Conservation (phyloP, 2,888 invertebrate genomes). For the Drosophila helvetica region DNA sequence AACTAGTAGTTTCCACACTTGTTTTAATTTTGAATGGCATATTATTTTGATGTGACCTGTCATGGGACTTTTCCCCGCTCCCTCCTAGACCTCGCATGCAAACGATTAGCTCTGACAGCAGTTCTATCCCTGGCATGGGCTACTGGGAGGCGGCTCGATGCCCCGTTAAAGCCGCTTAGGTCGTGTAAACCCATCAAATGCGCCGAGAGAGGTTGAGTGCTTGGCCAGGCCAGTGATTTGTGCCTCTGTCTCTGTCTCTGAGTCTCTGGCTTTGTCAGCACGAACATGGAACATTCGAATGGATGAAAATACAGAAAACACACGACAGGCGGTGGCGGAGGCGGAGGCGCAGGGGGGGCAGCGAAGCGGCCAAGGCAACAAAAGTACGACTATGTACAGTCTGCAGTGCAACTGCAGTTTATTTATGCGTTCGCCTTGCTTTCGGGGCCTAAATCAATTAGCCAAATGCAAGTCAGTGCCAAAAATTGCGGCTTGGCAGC, state of each 20-base stretch:
- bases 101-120: slow-evolving; percentile 32
- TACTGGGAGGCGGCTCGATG: slow-evolving; percentile 3
- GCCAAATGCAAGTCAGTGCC: slow-evolving; percentile 75
- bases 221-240: slow-evolving; percentile 61
- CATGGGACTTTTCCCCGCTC: slow-evolving; percentile 8
- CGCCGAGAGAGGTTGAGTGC: slow-evolving; percentile 50
- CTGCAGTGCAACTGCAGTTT: slow-evolving; percentile 26
- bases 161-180: slow-evolving; percentile 65
- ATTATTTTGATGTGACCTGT: slow-evolving; percentile 41
- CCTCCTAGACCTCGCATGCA: slow-evolving; percentile 33
- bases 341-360: background rate
- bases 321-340: background rate
- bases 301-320: background rate
- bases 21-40: slow-evolving; percentile 1
- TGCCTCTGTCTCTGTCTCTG: slow-evolving; percentile 29
- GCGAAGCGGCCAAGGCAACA: slow-evolving; percentile 62
- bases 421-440: slow-evolving; percentile 41
- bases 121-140: slow-evolving; percentile 38
- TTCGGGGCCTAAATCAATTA: slow-evolving; percentile 72
- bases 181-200: slow-evolving; percentile 70
- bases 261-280: slow-evolving; percentile 59
- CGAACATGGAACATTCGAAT: slow-evolving; percentile 18
- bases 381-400: slow-evolving; percentile 16
- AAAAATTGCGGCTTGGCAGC: slow-evolving; percentile 66
- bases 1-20: background rate